These are phyloP conservation scores for Caenorhabditis elegans DNA, from an alignment of 1,140 invertebrate genomes.

Conservation along the genomic window WBcel235 BX284606.5:9896501-9897000, in stretches of 20 bases:
- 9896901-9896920: no score
- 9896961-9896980: not conserved
- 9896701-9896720: not conserved
- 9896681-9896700: constrained; percentile 10
- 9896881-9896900: not conserved
- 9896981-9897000: constrained; percentile 3
- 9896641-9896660: not conserved
- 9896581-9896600: not conserved
- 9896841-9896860: not conserved
- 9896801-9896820: not conserved
- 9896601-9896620: constrained; percentile 1
- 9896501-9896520: no score
- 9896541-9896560: no score
- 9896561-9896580: not conserved
- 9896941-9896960: not conserved
- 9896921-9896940: constrained; percentile 7
- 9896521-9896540: no score
- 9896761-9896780: no score
- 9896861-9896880: constrained; percentile 5
- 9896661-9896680: constrained; percentile 7
- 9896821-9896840: constrained; percentile 1
- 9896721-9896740: not conserved
- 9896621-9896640: not conserved
- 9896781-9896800: not conserved
- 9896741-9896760: constrained; percentile 18